A percentile compares a stretch with the other conserved stretches of the same genome.
These are phyloP conservation scores for Poecilia picta DNA, from an alignment of 2,797 vertebrate species.

Conservation along the genomic window DNA sequence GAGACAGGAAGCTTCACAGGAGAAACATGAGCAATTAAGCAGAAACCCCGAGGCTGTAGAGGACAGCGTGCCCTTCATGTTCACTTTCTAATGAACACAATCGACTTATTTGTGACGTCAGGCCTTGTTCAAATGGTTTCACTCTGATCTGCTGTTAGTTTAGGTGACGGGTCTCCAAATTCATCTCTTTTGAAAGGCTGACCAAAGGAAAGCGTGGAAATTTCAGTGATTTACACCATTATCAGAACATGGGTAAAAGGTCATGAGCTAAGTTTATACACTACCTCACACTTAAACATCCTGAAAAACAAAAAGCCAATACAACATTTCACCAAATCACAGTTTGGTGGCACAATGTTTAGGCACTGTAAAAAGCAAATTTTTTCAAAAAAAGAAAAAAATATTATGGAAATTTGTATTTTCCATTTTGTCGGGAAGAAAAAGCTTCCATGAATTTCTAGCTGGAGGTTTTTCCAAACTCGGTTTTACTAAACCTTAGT, in stretches of 20 bases:
- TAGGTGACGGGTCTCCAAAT: slow-evolving; percentile 27
- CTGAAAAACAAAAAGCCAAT: not conserved
- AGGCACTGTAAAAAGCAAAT: not conserved
- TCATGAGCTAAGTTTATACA: not conserved
- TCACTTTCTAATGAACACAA: slow-evolving; percentile 59
- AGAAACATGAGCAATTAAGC: slow-evolving; percentile 63
- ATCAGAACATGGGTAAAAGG: not conserved
- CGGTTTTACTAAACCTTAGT: too few species aligned
- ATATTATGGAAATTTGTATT: too few species aligned
- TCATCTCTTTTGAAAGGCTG: slow-evolving; percentile 23
- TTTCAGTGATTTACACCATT: slow-evolving; percentile 3
- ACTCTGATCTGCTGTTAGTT: slow-evolving; percentile 25
- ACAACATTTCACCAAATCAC: not conserved
- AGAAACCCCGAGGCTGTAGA: slow-evolving; percentile 57
- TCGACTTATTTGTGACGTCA: slow-evolving; percentile 61
- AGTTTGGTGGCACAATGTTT: not conserved
- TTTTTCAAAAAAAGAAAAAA: too few species aligned
- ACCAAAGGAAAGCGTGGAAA: slow-evolving; percentile 28
- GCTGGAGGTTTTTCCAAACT: too few species aligned
- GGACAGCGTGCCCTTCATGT: slow-evolving; percentile 51
- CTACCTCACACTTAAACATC: not conserved
- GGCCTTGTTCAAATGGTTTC: slow-evolving; percentile 41
- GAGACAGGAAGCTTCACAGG: slow-evolving; percentile 39
- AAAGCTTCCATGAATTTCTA: too few species aligned
- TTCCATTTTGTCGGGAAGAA: too few species aligned